Evolutionary conservation across 30 jellyfish, hydroid and myxozoan genomes (phyloP), one percentile per base, ranked within the genome.

Genomic region (Mastigias papua): DNA sequence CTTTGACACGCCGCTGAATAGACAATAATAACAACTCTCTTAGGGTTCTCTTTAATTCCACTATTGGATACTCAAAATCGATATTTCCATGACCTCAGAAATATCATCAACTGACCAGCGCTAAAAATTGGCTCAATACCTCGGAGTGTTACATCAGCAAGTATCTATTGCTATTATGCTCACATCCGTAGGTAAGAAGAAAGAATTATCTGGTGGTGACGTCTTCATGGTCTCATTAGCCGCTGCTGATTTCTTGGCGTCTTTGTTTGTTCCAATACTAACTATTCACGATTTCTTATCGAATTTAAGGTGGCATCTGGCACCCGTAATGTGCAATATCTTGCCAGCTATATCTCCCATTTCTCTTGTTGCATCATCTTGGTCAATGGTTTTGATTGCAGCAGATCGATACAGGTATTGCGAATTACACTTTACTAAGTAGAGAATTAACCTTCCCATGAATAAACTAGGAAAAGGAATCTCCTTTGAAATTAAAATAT

Each of bases 351-450:
- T 86, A 29, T 86, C 89, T 10, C 94, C 94, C 0, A 30, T 86
- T 67, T 71, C 94, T 20, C 67, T 86, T 32, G 64, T 46, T 16
- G 89, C 76, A 5, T 86, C 94, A 28, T 58, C 89, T n/a, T 86
- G 94, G 94, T 86, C 94, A 1, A 29, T 86, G 73, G 86, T 86
- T 21, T 50, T 76, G 34, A 86, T 86, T 73, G 82, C 94, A 58
- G 76, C 73, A 21, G 94, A 86, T 34, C 83, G 94, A 21, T 76
- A 33, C 78, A 73, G 94, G 94, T 86, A 58, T 34, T 66, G 37
- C n/a, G 8, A n/a, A n/a, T n/a, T n/a, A n/a, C n/a, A n/a, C n/a
- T n/a, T n/a, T n/a, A n/a, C n/a, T n/a, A n/a, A n/a, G n/a, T n/a
- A n/a, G n/a, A n/a, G n/a, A n/a, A n/a, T n/a, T n/a, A n/a, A n/a